Evolutionary conservation across 2,888 invertebrate species (phyloP), one percentile per base, ranked within the genome.

Genomic region (Trichacis sp.): DNA sequence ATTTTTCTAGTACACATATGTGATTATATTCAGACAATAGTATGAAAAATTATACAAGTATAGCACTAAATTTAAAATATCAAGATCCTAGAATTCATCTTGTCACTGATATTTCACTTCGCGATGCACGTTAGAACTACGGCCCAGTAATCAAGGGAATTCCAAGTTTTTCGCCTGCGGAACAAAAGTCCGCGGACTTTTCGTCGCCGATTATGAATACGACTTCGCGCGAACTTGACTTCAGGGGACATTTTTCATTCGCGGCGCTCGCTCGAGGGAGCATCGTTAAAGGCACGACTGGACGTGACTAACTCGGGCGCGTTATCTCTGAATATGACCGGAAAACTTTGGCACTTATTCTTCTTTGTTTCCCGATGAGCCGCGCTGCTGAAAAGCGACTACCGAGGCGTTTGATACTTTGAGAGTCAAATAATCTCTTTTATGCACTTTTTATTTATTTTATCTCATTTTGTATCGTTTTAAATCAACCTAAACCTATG

Each of bases 151-250:
- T 60, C 53, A 60, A 60, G 64, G 53, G 51, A 52, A 18, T 50
- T 29, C 42, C 40, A 42, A 49, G 52, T 64, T 64, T 64, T 64
- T 59, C 56, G 18, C 15, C 4, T 17, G 8, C 3, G 11, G 19
- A 24, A 24, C 30, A 18, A 15, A 47, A 18, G 48, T 46, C 24
- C 58, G 42, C 40, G 38, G 59, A 64, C 64, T 64, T 64, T 64
- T 64, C 64, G 59, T 64, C 60, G 64, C 55, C 64, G 59, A 64
- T 64, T 64, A 64, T 64, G 64, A 64, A 64, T 64, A 60, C 56
- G 59, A 60, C 51, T 64, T 64, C 49, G 56, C 64, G 51, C 59
- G 64, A 64, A 64, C 59, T 60, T 33, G 56, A 60, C 52, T 52
- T 46, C 8, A 47, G 38, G 29, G 56, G 49, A 64, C 60, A 64